Evolutionary conservation across 1,140 invertebrate species (phyloP).

Genomic region (Drosophila chauvacae): DNA sequence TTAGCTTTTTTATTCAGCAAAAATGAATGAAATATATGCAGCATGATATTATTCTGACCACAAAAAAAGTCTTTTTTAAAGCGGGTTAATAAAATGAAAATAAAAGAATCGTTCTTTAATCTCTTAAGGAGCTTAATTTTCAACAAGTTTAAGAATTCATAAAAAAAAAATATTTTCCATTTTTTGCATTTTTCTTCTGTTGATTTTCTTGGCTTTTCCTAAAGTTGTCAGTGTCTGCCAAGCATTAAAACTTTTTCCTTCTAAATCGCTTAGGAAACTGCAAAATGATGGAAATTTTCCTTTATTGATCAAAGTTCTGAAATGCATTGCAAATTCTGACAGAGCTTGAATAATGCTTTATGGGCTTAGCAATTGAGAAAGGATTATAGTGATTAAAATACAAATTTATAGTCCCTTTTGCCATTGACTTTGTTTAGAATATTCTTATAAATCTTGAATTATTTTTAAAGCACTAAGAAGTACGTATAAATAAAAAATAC

Average conservation of each 20-base stretch:
- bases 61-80: neutral
- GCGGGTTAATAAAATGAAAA: neutral
- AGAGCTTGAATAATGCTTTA: neutral
- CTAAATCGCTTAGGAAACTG: constrained; percentile 54
- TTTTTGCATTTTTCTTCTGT: neutral
- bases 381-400: neutral
- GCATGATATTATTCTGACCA: neutral
- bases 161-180: neutral
- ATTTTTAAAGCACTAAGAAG: neutral
- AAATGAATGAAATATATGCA: no score
- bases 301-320: constrained; percentile 47
- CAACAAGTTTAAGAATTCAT: neutral
- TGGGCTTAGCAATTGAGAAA: constrained; percentile 4
- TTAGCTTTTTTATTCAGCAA: neutral
- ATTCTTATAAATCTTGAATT: neutral
- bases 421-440: neutral
- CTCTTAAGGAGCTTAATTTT: constrained; percentile 6
- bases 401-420: neutral
- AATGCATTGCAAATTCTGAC: constrained; percentile 29
- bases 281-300: constrained; percentile 52
- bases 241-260: constrained; percentile 11
- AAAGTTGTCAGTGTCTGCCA: constrained; percentile 19
- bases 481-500: neutral
- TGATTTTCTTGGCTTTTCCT: neutral
- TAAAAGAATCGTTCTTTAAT: neutral